Percentiles rank a stretch among this genome's conserved stretches.
Evolutionary conservation across 1,140 invertebrate species (phyloP).

Genomic region (Drosophila yakuba): DNA sequence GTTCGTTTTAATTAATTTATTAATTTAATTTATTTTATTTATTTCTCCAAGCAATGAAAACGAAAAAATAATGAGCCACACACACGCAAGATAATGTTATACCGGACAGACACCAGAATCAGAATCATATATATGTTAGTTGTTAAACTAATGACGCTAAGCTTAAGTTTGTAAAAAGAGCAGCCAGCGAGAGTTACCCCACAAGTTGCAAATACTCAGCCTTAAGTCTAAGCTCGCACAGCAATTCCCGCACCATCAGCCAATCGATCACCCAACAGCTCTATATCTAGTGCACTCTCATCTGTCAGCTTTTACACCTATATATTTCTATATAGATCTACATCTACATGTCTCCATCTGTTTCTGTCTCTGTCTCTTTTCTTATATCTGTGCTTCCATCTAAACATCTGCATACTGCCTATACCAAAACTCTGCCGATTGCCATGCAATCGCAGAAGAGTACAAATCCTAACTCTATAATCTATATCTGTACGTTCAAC

Average conservation of each 20-base stretch:
- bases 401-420: constrained; percentile 53
- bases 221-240: constrained; percentile 71
- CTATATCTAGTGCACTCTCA: constrained; percentile 43
- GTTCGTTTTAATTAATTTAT: constrained; percentile 84
- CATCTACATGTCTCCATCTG: constrained; percentile 22
- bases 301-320: constrained; percentile 16
- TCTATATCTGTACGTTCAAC: constrained; percentile 18
- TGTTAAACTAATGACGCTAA: constrained; percentile 65
- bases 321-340: constrained; percentile 37
- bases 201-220: constrained; percentile 75
- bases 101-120: constrained; percentile 39
- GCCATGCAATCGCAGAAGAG: constrained; percentile 64
- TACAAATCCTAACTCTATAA: constrained; percentile 63
- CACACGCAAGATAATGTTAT: constrained; percentile 38
- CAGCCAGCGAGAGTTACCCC: constrained; percentile 68
- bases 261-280: constrained; percentile 26
- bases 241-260: constrained; percentile 23
- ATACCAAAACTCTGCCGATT: constrained; percentile 73
- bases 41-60: constrained; percentile 67
- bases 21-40: constrained; percentile 84
- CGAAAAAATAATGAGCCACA: constrained; percentile 42
- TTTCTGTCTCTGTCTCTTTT: background rate
- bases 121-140: constrained; percentile 57
- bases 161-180: constrained; percentile 75
- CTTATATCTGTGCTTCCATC: constrained; percentile 20